These are phyloP conservation scores for Zeugodacus cucurbitae DNA, from an alignment of 1,140 invertebrate genomes.

Conservation along the genomic window DNA sequence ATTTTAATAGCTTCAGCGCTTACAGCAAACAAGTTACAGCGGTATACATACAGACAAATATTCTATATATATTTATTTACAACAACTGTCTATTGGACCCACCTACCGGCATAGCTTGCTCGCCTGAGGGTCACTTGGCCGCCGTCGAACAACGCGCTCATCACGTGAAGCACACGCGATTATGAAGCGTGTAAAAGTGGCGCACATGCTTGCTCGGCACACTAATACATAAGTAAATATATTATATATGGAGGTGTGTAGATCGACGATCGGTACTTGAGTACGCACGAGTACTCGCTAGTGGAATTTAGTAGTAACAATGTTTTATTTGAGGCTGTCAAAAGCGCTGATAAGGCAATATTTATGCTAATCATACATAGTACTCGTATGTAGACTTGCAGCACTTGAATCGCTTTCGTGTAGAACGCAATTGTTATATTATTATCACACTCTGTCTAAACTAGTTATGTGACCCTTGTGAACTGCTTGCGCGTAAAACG, in stretches of 20 bases:
- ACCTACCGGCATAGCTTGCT: background rate
- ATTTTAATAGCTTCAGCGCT: no score
- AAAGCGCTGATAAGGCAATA: background rate
- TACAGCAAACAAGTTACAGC: no score
- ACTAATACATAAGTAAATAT: no score
- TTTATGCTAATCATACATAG: background rate
- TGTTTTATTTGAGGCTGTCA: background rate
- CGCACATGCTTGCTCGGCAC: background rate
- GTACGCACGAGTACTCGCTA: no score
- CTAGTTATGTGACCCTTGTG: background rate
- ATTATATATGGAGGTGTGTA: background rate
- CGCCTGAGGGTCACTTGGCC: background rate
- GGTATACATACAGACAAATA: no score
- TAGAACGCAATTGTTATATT: background rate
- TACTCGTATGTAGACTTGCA: background rate
- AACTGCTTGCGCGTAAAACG: background rate
- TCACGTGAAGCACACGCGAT: slow-evolving; percentile 17
- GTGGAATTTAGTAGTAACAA: background rate
- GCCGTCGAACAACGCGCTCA: background rate
- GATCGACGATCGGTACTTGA: background rate
- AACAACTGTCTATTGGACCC: no score
- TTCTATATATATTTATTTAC: no score
- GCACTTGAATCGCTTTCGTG: no score
- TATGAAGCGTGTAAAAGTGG: background rate
- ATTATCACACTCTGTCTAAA: background rate